Conservation (phyloP, 92 coral and sea anemone genomes). For the Metridium senile region DNA sequence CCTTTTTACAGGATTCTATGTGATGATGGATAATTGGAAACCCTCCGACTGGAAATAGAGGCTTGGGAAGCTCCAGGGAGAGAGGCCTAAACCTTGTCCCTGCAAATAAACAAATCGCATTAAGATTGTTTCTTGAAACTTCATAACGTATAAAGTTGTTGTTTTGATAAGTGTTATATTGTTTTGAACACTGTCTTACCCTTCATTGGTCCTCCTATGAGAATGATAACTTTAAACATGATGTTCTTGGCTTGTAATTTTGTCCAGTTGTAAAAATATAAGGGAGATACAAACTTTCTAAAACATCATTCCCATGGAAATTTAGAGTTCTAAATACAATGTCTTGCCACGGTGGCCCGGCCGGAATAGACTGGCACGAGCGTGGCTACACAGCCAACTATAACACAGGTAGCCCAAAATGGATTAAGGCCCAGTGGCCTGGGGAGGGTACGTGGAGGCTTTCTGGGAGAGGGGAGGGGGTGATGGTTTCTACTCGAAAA, state of each 20-base stretch:
- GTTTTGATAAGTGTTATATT: background rate
- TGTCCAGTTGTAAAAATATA: background rate
- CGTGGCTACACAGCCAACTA: conserved; percentile 8
- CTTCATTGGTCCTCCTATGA: conserved; percentile 98
- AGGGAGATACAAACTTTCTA: background rate
- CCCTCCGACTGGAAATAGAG: conserved; percentile 94
- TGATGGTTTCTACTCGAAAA: no score
- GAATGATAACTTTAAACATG: conserved; percentile 87
- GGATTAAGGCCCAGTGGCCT: no score
- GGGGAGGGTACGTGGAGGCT: no score
- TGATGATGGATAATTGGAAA: conserved; percentile 94
- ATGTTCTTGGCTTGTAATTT: conserved; percentile 1
- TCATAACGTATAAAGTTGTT: background rate
- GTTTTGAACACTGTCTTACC: conserved; percentile 46
- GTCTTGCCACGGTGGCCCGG: conserved; percentile 44
- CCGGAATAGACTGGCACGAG: conserved; percentile 1
- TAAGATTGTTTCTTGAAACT: background rate
- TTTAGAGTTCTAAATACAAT: conserved; percentile 19
- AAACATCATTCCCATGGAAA: conserved; percentile 53
- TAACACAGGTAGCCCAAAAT: background rate
- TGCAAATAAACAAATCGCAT: conserved; percentile 19
- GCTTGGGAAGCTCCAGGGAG: conserved; percentile 93
- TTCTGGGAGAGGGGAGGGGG: no score
- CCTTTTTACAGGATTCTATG: conserved; percentile 96
- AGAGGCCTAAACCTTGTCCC: conserved; percentile 99